Percentiles rank a stretch among this genome's conserved stretches.
Conservation (phyloP, 2,113 vertebrate genomes). For the Erythrocercus mccallii region DNA sequence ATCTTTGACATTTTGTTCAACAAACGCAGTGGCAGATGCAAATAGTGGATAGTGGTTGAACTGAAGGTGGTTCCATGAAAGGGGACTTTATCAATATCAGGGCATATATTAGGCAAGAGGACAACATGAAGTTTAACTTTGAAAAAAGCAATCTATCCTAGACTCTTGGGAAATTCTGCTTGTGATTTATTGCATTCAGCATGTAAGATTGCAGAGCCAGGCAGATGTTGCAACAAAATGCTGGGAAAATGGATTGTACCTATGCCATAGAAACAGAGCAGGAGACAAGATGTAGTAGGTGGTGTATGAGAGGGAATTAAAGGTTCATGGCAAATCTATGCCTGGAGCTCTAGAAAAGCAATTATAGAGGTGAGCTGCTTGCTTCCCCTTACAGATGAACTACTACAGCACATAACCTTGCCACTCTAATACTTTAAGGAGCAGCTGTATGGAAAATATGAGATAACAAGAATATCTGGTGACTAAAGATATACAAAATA, state of each 20-base stretch:
- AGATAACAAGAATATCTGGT: slow-evolving; percentile 18
- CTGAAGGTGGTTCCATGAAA: background rate
- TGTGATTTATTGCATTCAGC: background rate
- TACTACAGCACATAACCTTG: background rate
- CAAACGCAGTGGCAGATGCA: background rate
- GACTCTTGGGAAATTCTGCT: background rate
- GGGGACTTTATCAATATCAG: background rate
- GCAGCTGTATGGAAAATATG: background rate
- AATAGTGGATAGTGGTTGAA: background rate
- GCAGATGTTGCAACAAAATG: background rate
- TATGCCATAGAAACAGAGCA: background rate
- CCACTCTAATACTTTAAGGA: slow-evolving; percentile 27
- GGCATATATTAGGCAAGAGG: background rate
- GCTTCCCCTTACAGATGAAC: slow-evolving; percentile 12
- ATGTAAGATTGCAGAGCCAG: background rate
- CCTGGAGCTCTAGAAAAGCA: slow-evolving; percentile 51
- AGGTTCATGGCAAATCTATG: slow-evolving; percentile 16
- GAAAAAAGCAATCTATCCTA: background rate
- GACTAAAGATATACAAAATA: background rate
- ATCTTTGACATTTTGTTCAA: background rate
- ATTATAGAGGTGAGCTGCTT: slow-evolving; percentile 37
- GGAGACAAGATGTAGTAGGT: background rate
- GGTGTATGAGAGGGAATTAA: slow-evolving; percentile 22
- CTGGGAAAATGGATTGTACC: background rate
- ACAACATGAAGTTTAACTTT: background rate